These are phyloP conservation scores for Eidolon dupreanum DNA, from an alignment of 2,797 vertebrate species.

Conservation along the genomic window DNA sequence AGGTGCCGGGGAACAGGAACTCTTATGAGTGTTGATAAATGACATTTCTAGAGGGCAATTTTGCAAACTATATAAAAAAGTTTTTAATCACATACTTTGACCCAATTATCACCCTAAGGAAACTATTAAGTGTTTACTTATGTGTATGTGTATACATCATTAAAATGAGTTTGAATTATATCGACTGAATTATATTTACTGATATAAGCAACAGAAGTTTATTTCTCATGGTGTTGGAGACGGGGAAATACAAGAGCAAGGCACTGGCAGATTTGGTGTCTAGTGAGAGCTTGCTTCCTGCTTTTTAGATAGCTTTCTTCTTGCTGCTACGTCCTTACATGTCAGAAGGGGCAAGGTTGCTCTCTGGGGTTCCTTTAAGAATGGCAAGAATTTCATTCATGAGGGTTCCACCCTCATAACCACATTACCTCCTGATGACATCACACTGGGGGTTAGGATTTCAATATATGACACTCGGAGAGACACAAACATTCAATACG, in stretches of 20 bases:
- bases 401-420: not conserved
- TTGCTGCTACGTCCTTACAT: not conserved
- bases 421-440: not conserved
- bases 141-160: not conserved
- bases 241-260: not conserved
- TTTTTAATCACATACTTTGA: not conserved
- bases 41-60: not conserved
- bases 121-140: not conserved
- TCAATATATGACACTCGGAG: not conserved
- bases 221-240: not conserved
- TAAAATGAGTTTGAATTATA: not conserved
- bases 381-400: not conserved
- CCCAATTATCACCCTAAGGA: slow-evolving; percentile 33
- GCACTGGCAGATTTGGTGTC: not conserved
- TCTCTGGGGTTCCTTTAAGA: not conserved
- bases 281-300: not conserved
- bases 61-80: not conserved
- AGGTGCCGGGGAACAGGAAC: not conserved
- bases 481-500: not conserved
- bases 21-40: not conserved
- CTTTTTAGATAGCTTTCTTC: not conserved
- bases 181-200: not conserved
- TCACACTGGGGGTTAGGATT: not conserved
- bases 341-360: not conserved
- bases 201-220: not conserved